Conservation (phyloP, 2,113 vertebrate genomes). For the Oryctolagus cuniculus region mOryCun1.1 NC_091453.1:63223001-63223500, state of each 20-base stretch:
- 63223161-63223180: conserved; percentile 88
- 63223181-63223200: conserved; percentile 91
- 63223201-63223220: conserved; percentile 93
- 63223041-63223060: conserved; percentile 91
- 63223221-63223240: conserved; percentile 88
- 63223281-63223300: conserved; percentile 89
- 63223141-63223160: conserved; percentile 87
- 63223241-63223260: conserved; percentile 89
- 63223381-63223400: conserved; percentile 96
- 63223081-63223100: conserved; percentile 88
- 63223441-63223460: conserved; percentile 95
- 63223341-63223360: conserved; percentile 96
- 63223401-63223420: conserved; percentile 96
- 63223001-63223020: conserved; percentile 91
- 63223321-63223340: conserved; percentile 91
- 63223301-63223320: conserved; percentile 91
- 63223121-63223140: conserved; percentile 89
- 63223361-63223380: conserved; percentile 95
- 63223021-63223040: conserved; percentile 91
- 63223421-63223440: conserved; percentile 94
- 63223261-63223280: conserved; percentile 89
- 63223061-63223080: conserved; percentile 90
- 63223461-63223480: conserved; percentile 95
- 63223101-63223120: conserved; percentile 90
- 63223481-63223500: conserved; percentile 93